These are phyloP conservation scores for Felis catus DNA, from an alignment of 2,113 vertebrate genomes.

Conservation along the genomic window F.catus_Fca126_mat1.0 CM031426.1:1507001-1507500, in stretches of 20 bases:
- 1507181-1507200: not conserved
- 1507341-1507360: rapidly evolving
- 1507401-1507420: rapidly evolving
- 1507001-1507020: not conserved
- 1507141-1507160: not conserved
- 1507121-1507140: not conserved
- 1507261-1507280: not conserved
- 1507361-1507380: rapidly evolving
- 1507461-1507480: not conserved
- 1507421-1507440: not conserved
- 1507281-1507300: not conserved
- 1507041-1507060: not conserved
- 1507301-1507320: not conserved
- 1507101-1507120: not conserved
- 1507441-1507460: not conserved
- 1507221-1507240: not conserved
- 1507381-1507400: not conserved
- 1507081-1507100: not conserved
- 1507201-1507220: not conserved
- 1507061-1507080: not conserved
- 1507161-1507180: not conserved
- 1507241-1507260: not conserved
- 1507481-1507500: rapidly evolving
- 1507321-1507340: not conserved
- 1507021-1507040: not conserved